Evolutionary conservation across 2,113 vertebrate species (phyloP).

Genomic region (Oncorhynchus clarkii): DNA sequence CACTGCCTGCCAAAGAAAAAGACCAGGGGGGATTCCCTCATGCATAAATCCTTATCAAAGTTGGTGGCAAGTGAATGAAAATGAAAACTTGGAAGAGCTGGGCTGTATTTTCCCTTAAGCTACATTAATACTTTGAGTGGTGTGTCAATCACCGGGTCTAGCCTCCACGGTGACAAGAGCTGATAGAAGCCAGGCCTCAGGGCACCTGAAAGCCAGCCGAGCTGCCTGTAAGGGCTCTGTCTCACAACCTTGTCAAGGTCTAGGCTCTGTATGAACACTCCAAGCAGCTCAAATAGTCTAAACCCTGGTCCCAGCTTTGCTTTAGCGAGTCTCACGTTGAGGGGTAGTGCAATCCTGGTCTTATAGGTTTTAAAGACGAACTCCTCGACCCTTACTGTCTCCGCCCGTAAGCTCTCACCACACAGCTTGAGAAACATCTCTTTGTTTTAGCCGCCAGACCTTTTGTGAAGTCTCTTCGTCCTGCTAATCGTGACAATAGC

Average conservation of each 20-base stretch:
- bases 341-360: background rate
- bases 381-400: background rate
- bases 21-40: too few species aligned
- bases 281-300: background rate
- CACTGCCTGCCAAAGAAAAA: too few species aligned
- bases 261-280: background rate
- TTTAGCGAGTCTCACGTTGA: background rate
- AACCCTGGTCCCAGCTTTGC: background rate
- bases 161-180: background rate
- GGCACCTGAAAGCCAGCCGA: background rate
- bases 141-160: background rate
- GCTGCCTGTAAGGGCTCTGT: background rate
- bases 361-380: background rate
- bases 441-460: background rate
- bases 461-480: background rate
- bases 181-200: background rate
- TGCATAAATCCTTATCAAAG: too few species aligned
- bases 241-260: conserved; percentile 2
- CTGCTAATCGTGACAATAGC: background rate
- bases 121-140: background rate
- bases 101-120: background rate
- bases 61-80: too few species aligned
- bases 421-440: background rate
- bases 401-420: background rate
- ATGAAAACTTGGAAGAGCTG: background rate